These are phyloP conservation scores for Thamnaconus septentrionalis DNA, from an alignment of 2,113 vertebrate species.

Conservation along the genomic window DNA sequence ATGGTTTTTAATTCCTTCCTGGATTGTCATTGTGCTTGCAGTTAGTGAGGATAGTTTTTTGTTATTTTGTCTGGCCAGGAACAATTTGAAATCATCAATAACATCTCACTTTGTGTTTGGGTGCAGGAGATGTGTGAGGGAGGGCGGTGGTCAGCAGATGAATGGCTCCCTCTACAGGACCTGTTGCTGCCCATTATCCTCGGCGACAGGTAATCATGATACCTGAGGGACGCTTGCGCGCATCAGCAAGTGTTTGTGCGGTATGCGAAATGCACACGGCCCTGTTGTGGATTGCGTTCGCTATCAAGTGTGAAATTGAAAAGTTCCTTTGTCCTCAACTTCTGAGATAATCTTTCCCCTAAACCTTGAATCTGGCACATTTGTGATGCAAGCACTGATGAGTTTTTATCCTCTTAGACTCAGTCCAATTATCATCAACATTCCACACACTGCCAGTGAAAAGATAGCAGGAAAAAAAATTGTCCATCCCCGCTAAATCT, in stretches of 20 bases:
- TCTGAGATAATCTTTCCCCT: slow-evolving; percentile 42
- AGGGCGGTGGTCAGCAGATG: slow-evolving; percentile 60
- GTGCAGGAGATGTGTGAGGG: slow-evolving; percentile 81
- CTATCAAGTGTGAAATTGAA: slow-evolving; percentile 50
- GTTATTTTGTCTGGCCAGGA: too few relatives aligned
- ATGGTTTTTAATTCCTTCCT: too few relatives aligned
- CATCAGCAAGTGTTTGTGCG: neutral
- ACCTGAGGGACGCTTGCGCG: slow-evolving; percentile 8
- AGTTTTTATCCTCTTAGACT: slow-evolving; percentile 65
- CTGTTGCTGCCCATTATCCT: slow-evolving; percentile 82
- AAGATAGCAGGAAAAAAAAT: slow-evolving; percentile 56
- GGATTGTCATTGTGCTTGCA: too few relatives aligned
- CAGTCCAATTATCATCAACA: slow-evolving; percentile 59
- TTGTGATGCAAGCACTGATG: slow-evolving; percentile 38
- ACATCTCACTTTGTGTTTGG: slow-evolving; percentile 4
- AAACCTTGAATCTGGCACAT: slow-evolving; percentile 56
- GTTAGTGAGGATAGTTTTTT: too few relatives aligned
- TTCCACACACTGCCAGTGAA: slow-evolving; percentile 56
- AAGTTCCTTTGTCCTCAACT: slow-evolving; percentile 56
- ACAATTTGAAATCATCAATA: neutral
- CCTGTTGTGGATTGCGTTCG: slow-evolving; percentile 16
- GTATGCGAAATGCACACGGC: slow-evolving; percentile 6
- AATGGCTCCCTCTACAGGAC: slow-evolving; percentile 72
- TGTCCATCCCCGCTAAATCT: slow-evolving; percentile 42
- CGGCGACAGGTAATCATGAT: slow-evolving; percentile 72